A percentile compares a stretch with the other conserved stretches of the same genome.
phyloP scores from a whole-genome alignment of 1,140 invertebrate genomes.

The Nixonia krombeini region DNA sequence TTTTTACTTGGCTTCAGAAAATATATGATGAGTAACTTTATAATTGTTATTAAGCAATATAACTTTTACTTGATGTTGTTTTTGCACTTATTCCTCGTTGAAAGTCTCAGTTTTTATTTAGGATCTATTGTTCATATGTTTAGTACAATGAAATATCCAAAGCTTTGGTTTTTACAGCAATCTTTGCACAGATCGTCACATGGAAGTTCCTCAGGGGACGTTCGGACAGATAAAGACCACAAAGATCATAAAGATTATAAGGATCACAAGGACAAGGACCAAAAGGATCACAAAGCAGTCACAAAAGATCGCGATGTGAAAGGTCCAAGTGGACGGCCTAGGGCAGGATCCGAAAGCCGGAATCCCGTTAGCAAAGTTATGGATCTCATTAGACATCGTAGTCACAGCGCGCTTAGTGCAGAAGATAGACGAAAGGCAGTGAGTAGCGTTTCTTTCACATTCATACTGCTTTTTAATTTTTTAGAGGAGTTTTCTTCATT shows the following conservation, averaged over 20 bases:
- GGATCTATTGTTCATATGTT: slow-evolving; percentile 6
- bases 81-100: neutral
- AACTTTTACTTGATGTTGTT: neutral
- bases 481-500: too few species aligned
- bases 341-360: slow-evolving; percentile 72
- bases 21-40: too few species aligned
- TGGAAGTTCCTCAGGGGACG: slow-evolving; percentile 60
- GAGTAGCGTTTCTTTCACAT: slow-evolving; percentile 72
- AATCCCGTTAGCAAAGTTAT: slow-evolving; percentile 90
- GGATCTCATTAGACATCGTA: slow-evolving; percentile 88
- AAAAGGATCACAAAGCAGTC: slow-evolving; percentile 54
- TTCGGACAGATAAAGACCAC: slow-evolving; percentile 55
- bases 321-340: slow-evolving; percentile 62
- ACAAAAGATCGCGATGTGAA: slow-evolving; percentile 56
- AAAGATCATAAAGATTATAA: too few species aligned
- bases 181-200: slow-evolving; percentile 62
- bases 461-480: too few species aligned
- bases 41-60: too few species aligned
- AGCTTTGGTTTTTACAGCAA: slow-evolving; percentile 48
- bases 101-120: neutral
- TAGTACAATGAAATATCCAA: slow-evolving; percentile 21
- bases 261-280: slow-evolving; percentile 56
- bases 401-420: slow-evolving; percentile 79
- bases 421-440: slow-evolving; percentile 84
- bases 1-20: neutral